Conservation (phyloP, 2,888 invertebrate genomes). For the Diachrysia chrysitis region DNA sequence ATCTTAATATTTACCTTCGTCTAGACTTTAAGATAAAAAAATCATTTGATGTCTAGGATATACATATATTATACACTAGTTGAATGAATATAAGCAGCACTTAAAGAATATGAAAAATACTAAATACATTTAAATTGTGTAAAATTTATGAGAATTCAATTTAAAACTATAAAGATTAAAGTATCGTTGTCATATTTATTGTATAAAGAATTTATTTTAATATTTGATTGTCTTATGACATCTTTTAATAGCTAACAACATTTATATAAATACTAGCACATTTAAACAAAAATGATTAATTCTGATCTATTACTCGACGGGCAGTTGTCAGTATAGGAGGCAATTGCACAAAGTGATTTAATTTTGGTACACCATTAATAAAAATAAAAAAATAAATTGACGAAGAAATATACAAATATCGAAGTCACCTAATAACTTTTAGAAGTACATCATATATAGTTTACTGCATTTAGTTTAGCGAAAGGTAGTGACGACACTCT, state of each 20-base stretch:
- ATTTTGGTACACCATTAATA: not conserved
- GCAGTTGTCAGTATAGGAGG: not conserved
- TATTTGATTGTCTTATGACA: not conserved
- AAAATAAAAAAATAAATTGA: no score
- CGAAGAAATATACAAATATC: no score
- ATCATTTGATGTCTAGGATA: constrained; percentile 17
- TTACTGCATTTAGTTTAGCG: no score
- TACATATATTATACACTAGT: constrained; percentile 8
- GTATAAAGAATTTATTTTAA: not conserved
- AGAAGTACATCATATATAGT: no score
- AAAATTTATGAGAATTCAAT: not conserved
- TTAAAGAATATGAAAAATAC: constrained; percentile 21
- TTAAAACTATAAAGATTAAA: not conserved
- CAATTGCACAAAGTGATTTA: not conserved
- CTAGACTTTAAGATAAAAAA: constrained; percentile 29
- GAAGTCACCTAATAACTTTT: no score
- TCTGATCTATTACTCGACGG: no score
- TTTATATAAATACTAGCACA: not conserved
- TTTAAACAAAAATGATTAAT: not conserved
- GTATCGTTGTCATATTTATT: constrained; percentile 9
- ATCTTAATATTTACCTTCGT: constrained; percentile 7
- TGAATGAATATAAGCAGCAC: constrained; percentile 11
- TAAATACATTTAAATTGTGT: not conserved
- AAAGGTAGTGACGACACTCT: no score
- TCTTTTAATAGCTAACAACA: constrained; percentile 2